Evolutionary conservation across 2,113 vertebrate genomes (phyloP).

Genomic region (Phainopepla nitens): DNA sequence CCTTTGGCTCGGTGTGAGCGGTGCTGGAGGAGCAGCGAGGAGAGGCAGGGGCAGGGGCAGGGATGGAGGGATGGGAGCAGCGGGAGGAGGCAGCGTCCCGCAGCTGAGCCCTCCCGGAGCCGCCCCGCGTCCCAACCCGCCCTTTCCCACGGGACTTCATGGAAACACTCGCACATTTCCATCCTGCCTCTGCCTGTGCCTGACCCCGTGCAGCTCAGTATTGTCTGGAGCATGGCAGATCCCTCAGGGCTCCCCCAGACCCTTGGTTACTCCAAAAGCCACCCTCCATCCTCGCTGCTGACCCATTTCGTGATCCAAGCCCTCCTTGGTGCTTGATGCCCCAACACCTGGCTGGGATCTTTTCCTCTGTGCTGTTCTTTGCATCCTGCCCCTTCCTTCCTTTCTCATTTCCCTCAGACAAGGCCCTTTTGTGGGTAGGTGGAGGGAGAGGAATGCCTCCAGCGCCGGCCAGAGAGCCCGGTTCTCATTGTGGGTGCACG

Average conservation of each 20-base stretch:
- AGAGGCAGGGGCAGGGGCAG: neutral
- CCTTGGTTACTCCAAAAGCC: neutral
- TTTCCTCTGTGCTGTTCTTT: neutral
- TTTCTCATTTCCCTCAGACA: neutral
- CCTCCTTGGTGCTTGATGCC: neutral
- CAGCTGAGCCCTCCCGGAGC: accelerated
- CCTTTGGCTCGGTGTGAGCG: accelerated
- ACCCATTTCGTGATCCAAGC: neutral
- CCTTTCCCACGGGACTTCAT: neutral
- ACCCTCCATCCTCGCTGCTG: neutral
- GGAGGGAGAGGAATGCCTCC: slow-evolving; percentile 1
- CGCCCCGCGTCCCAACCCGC: accelerated
- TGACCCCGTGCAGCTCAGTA: neutral
- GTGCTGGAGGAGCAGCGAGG: neutral
- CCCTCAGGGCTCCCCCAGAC: neutral
- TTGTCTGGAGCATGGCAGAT: neutral
- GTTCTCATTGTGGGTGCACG: neutral
- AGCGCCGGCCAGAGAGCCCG: neutral
- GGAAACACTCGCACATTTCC: neutral
- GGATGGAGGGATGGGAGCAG: neutral
- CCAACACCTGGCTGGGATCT: neutral
- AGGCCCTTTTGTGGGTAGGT: slow-evolving; percentile 29
- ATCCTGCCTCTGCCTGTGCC: neutral
- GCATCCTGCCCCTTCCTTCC: neutral
- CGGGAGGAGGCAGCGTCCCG: accelerated